Percentiles rank a stretch among this genome's conserved stretches.
Conservation (phyloP, 2,113 vertebrate genomes). For the Elachura formosa region DNA sequence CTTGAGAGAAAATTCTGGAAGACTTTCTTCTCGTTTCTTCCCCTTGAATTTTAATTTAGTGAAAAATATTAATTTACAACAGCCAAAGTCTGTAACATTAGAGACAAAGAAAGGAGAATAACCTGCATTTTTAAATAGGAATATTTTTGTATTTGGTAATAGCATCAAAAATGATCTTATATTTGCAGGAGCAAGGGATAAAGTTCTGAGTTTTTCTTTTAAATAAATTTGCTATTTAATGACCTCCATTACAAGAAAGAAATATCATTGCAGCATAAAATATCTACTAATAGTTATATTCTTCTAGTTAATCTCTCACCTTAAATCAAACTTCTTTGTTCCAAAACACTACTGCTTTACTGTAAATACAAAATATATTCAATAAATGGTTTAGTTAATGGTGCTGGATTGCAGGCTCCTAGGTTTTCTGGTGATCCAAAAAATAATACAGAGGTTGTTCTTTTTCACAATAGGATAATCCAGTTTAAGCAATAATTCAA, state of each 20-base stretch:
- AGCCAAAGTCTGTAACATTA: neutral
- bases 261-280: neutral
- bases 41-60: neutral
- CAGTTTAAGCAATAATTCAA: neutral
- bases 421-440: neutral
- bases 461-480: neutral
- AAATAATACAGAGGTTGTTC: neutral
- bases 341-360: neutral
- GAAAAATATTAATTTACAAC: neutral
- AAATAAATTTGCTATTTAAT: conserved; percentile 3
- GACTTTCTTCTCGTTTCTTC: neutral
- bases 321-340: conserved; percentile 9
- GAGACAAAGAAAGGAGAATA: neutral
- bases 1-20: neutral
- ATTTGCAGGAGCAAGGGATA: neutral
- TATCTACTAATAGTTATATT: neutral
- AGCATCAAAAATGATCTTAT: neutral
- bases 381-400: neutral
- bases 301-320: neutral
- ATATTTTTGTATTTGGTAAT: neutral
- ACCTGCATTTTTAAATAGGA: neutral
- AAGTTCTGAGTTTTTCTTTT: neutral
- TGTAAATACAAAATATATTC: neutral
- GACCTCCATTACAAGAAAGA: neutral
- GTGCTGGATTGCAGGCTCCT: neutral